Conservation (phyloP, 2,797 vertebrate genomes). For the Propithecus deckenii region DNA sequence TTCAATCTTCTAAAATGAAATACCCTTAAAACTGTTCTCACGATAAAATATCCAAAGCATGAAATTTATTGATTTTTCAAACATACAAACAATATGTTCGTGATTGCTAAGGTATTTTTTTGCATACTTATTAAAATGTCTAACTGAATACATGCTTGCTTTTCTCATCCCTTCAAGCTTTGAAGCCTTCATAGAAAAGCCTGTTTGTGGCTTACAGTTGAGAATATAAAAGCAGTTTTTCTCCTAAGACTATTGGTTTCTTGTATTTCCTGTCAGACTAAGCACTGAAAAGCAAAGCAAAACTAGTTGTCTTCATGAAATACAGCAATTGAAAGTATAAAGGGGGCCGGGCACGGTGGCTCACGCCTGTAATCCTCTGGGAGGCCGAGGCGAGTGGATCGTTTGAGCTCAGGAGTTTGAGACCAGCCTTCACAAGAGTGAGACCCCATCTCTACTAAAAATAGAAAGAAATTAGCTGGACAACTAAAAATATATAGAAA, state of each 20-base stretch:
- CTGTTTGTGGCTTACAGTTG: not conserved
- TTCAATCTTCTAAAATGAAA: slow-evolving; percentile 9
- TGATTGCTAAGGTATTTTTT: not conserved
- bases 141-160: not conserved
- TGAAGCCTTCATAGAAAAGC: slow-evolving; percentile 7
- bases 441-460: too few species aligned
- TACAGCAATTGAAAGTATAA: not conserved
- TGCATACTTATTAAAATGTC: not conserved
- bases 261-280: not conserved
- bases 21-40: slow-evolving; percentile 21
- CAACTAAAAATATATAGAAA: too few species aligned
- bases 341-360: too few species aligned
- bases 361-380: too few species aligned
- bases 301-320: not conserved
- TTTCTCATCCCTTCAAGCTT: slow-evolving; percentile 8
- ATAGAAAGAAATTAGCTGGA: too few species aligned
- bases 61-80: not conserved
- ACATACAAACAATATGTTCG: not conserved
- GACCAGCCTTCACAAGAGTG: too few species aligned
- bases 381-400: too few species aligned
- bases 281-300: not conserved
- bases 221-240: slow-evolving; percentile 31
- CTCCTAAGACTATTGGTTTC: not conserved
- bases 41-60: not conserved
- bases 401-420: too few species aligned